Base-by-base conservation (phyloP, 2,113 vertebrate species). In the Poecile atricapillus region DNA sequence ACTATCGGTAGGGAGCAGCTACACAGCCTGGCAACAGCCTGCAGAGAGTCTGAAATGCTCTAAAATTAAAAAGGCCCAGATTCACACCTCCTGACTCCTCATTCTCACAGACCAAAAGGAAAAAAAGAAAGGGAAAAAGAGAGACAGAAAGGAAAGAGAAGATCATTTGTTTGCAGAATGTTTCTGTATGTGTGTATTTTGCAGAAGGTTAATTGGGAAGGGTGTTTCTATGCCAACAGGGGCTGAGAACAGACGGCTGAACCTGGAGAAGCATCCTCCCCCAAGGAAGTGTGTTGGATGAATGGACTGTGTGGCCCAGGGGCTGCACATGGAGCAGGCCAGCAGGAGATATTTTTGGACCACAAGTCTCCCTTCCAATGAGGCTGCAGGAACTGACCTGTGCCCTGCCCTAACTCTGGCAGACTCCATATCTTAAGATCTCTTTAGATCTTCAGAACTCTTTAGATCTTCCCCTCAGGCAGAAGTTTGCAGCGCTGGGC, bases 141-240 rank as follows among this genome's bases (percentile, higher is more conserved):
- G 19, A 74, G 67, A 37, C 7, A 41, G 50, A 63, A 77, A 85
- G 37, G 70, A 58, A 83, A 77, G 13, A 93, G 28, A 67, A 68
- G 56, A 64, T 46, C 0, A 16, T 87, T 93, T 85, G 62, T 94
- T 89, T 87, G 87, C 43, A 44, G 81, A 73, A 69, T 63, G 65
- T 62, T 93, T 83, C 83, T 83, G 21, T 44, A 3, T 4, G 24
- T 41, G 23, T 91, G 2, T 37, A 11, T 79, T 87, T 79, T 91
- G 82, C 83, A 85, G 78, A 21, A 94, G 89, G 75, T 93, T 95
- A 94, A 93, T 90, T 93, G 89, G 49, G 82, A 95, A 89, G 87
- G 78, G 70, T 89, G 91, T 95, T 96, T 94, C 96, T 95, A 91
- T 94, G 91, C 90, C 95, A 95, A 94, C 91, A 77, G 58, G 35